Evolutionary conservation across 2,888 invertebrate genomes (phyloP), one percentile per base, ranked within the genome.

Genomic region (Tanypteryx hageni): DNA sequence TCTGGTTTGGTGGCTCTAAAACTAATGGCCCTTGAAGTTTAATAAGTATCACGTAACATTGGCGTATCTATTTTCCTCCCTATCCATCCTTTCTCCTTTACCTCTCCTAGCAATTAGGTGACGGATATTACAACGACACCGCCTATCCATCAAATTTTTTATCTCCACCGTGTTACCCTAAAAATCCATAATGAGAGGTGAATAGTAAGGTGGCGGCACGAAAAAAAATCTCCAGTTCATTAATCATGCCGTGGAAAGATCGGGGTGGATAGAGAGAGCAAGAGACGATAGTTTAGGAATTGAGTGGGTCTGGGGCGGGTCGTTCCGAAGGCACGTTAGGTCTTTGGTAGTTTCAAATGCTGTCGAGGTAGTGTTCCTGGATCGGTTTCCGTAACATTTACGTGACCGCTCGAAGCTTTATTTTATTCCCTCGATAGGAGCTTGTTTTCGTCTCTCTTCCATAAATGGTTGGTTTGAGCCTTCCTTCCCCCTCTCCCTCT

Each of bases 131-230:
- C 76, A 76, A 76, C 27, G 27, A 76, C 22, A 76, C 76, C 27
- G 76, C 76, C 76, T 76, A 76, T 76, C 22, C 76, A 76, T 76
- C 76, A 76, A 76, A 27, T 76, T 76, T 76, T 76, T 76, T 76
- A 27, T 76, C 76, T 22, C 76, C 76, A 68, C 68, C 22, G 18
- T 68, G n/a, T 22, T n/a, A 22, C 76, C 27, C 22, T 27, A 76
- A 76, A 76, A 76, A 76, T 76, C 22, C 27, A 13, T 76, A 76
- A 76, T 76, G 76, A 76, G 76, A 4, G 76, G 76, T 76, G 76
- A 76, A 76, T 76, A 76, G 76, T 22, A 76, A 76, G 76, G 22
- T 76, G 11, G 76, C 10, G 76, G 76, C 76, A 27, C 2, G 76
- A 22, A 76, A 76, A 76, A 59, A 22, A 76, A 76, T 13, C 22